Evolutionary conservation across 1,140 invertebrate genomes (phyloP), one percentile per base, ranked within the genome.

Genomic region (Drosophila melanica): DNA sequence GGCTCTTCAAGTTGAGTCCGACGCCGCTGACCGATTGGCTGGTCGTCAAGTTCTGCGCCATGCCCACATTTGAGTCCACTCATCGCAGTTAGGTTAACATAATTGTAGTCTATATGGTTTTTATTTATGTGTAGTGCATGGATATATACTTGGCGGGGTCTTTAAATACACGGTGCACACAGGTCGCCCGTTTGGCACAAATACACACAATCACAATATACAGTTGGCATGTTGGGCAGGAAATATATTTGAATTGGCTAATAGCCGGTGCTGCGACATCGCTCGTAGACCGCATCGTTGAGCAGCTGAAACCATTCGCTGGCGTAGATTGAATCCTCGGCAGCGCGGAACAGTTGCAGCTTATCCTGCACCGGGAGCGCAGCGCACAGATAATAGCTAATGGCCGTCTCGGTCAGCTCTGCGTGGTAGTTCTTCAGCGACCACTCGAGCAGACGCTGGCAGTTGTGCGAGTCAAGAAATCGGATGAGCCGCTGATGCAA

Each of bases 21-120:
- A 79, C 77, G 0, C 73, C 70, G 0, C 6, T 95, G n/a, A 84
- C 93, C 9, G 94, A 95, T 77, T 92, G 89, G 91, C 81, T 95
- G 4, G 89, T 94, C 1, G 65, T 91, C 8, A 92, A 78, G 63
- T 95, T 95, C 75, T 92, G 94, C 27, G 77, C 80, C 5, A 92
- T 94, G 91, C 95, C 95, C 71, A 91, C 64, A 3, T 92, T 64
- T 44, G 60, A 77, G 27, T 84, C 80, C 12, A 53, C 62, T 14
- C 57, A 62, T 18, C 39, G 18, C 37, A 41, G 27, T 51, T 44
- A 76, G 33, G 48, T 53, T 60, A 11, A 16, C 2, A 41, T 23
- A 33, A 6, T 30, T 67, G 47, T 59, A 58, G 53, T 30, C n/a
- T 42, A 53, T 30, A 58, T 53, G 33, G 14, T 35, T 37, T 48